phyloP scores from a whole-genome alignment of 2,113 vertebrate genomes.

The Anoura caudifer region DNA sequence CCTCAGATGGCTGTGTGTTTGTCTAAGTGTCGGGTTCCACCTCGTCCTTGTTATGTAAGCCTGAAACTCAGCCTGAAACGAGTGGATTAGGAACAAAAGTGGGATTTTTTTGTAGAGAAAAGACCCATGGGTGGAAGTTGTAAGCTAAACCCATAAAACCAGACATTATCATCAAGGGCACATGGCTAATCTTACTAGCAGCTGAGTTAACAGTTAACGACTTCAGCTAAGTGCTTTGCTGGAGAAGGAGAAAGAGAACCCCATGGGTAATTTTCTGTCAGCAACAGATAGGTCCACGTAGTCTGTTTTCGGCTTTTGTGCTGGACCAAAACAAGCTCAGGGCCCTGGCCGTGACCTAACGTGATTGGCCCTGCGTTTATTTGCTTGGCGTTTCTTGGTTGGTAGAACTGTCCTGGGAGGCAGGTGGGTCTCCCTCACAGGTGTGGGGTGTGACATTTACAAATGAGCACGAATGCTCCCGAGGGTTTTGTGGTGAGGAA shows the following conservation, averaged over 20 bases:
- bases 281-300: neutral
- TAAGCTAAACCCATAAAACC: conserved; percentile 71
- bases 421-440: neutral
- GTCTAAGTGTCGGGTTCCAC: conserved; percentile 53
- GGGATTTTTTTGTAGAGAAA: conserved; percentile 47
- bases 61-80: conserved; percentile 66
- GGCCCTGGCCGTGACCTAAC: neutral
- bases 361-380: neutral
- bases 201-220: conserved; percentile 35
- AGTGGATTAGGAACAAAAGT: conserved; percentile 73
- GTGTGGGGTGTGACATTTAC: neutral
- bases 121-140: conserved; percentile 65
- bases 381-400: neutral
- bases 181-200: conserved; percentile 67
- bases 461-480: neutral
- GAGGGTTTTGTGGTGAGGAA: neutral
- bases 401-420: neutral
- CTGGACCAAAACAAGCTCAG: neutral
- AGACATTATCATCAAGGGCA: conserved; percentile 67
- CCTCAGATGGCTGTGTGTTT: conserved; percentile 27
- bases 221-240: conserved; percentile 52
- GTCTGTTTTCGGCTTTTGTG: neutral
- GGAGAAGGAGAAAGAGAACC: neutral
- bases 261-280: neutral
- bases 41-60: conserved; percentile 60